These are phyloP conservation scores for Brachylomia viminalis DNA, from an alignment of 2,888 invertebrate genomes.

Conservation along the genomic window DNA sequence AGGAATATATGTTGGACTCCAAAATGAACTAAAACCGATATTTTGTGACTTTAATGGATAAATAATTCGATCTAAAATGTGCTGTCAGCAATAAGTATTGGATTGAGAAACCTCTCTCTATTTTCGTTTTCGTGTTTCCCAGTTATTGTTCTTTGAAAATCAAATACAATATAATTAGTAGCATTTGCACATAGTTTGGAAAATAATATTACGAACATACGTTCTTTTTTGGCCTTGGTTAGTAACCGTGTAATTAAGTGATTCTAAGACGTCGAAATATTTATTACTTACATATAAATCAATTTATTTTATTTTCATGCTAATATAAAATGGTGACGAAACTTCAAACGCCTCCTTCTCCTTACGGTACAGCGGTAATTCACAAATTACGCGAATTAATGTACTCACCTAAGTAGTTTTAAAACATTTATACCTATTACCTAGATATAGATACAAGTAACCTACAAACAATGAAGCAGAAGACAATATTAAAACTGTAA, in stretches of 20 bases:
- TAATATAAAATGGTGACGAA: slow-evolving; percentile 33
- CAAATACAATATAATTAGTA: not conserved
- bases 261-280: slow-evolving; percentile 39
- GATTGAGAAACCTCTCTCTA: not conserved
- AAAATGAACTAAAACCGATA: not conserved
- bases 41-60: not conserved
- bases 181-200: not conserved
- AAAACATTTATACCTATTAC: not conserved
- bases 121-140: not conserved
- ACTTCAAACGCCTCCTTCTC: not conserved
- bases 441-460: not conserved
- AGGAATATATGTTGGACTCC: not conserved
- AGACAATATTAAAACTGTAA: slow-evolving; percentile 3
- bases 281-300: slow-evolving; percentile 46
- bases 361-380: not conserved
- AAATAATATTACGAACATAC: slow-evolving; percentile 22
- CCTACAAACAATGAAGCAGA: not conserved
- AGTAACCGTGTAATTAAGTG: slow-evolving; percentile 48
- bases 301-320: slow-evolving; percentile 34
- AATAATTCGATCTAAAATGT: not conserved
- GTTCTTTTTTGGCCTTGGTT: slow-evolving; percentile 44
- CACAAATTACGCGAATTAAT: slow-evolving; percentile 1
- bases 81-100: not conserved
- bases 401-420: not conserved
- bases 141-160: not conserved